Conservation (phyloP, 2,888 invertebrate species). For the Hypena proboscidalis region DNA sequence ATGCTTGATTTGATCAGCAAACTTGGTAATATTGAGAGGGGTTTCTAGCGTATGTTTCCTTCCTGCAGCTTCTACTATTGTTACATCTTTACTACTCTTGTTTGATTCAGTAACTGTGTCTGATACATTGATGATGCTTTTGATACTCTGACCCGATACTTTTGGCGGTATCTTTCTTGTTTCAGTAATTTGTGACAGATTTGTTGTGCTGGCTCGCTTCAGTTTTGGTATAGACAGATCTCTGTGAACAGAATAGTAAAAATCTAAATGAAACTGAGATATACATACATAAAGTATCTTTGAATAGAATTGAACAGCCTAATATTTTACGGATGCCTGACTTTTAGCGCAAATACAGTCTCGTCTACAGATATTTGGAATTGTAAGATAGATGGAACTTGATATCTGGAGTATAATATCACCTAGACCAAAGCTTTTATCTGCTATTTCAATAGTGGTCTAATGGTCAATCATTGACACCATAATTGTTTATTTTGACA, state of each 20-base stretch:
- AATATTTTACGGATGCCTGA: too few relatives aligned
- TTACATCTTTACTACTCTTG: slow-evolving; percentile 48
- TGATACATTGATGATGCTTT: slow-evolving; percentile 57
- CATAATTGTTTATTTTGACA: too few relatives aligned
- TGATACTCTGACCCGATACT: slow-evolving; percentile 29
- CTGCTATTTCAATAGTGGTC: too few relatives aligned
- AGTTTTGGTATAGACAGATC: slow-evolving; percentile 54
- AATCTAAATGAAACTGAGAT: too few relatives aligned
- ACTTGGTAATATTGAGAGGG: slow-evolving; percentile 69
- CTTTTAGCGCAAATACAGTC: too few relatives aligned
- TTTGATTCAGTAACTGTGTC: slow-evolving; percentile 52
- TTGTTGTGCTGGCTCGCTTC: slow-evolving; percentile 46
- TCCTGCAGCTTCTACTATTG: slow-evolving; percentile 44
- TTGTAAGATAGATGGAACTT: too few relatives aligned
- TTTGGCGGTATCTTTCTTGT: slow-evolving; percentile 29
- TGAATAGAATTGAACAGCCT: too few relatives aligned
- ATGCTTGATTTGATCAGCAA: slow-evolving; percentile 66
- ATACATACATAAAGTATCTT: too few relatives aligned
- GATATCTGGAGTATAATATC: too few relatives aligned
- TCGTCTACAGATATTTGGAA: too few relatives aligned
- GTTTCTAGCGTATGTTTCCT: slow-evolving; percentile 58
- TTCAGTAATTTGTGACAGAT: slow-evolving; percentile 41
- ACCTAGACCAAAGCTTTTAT: too few relatives aligned
- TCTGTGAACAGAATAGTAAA: slow-evolving; percentile 46
- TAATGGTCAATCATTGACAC: too few relatives aligned